phyloP scores from a whole-genome alignment of 1,140 invertebrate genomes.

The Episyrphus balteatus region DNA sequence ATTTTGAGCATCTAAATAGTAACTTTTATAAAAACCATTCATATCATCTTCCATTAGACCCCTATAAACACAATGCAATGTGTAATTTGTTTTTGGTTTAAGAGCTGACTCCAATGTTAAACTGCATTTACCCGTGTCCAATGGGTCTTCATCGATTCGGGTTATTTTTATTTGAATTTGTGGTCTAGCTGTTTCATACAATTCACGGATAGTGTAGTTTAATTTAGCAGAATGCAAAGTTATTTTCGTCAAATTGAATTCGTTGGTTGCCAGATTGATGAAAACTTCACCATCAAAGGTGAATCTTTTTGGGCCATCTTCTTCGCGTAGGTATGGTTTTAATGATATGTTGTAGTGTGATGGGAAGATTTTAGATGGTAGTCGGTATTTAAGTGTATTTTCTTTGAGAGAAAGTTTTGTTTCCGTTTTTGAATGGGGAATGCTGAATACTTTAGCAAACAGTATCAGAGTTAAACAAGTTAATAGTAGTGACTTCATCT shows the following conservation, averaged over 20 bases:
- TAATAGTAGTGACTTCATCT: too few species aligned
- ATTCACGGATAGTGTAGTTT: constrained; percentile 19
- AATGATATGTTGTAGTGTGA: constrained; percentile 50
- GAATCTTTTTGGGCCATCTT: constrained; percentile 38
- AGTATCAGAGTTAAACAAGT: too few species aligned
- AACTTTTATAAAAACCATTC: constrained; percentile 65
- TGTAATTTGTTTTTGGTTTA: background rate
- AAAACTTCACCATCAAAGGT: constrained; percentile 44
- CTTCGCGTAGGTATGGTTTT: constrained; percentile 40
- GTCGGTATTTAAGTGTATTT: background rate
- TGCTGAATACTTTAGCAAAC: too few species aligned
- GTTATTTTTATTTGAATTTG: background rate
- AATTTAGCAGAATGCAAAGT: constrained; percentile 50
- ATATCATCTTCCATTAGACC: constrained; percentile 42
- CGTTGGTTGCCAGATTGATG: constrained; percentile 36
- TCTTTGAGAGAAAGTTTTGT: too few species aligned
- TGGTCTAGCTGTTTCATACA: background rate
- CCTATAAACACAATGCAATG: constrained; percentile 28
- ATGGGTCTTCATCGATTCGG: background rate
- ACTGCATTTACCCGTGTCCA: background rate
- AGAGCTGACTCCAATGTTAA: background rate
- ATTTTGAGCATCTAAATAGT: constrained; percentile 41
- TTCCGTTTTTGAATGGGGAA: too few species aligned
- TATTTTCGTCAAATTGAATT: constrained; percentile 33
- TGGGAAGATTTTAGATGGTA: constrained; percentile 28